Conservation (phyloP, 1,140 invertebrate genomes). For the Drosophila orena region DNA sequence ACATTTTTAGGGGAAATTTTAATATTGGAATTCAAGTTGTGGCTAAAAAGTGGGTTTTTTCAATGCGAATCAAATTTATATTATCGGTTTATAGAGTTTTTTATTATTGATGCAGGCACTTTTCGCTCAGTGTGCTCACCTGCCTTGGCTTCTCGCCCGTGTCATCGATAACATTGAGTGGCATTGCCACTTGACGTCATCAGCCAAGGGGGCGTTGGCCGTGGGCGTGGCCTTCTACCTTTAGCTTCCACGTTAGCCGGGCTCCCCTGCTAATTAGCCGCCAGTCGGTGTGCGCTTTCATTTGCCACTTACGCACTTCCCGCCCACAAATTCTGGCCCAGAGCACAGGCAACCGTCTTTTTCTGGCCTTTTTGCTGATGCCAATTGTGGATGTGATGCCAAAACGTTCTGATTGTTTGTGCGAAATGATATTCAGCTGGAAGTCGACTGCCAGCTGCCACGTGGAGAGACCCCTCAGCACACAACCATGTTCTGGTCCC, state of each 20-base stretch:
- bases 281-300: conserved; percentile 22
- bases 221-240: conserved; percentile 43
- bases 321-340: conserved; percentile 55
- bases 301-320: conserved; percentile 53
- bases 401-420: conserved; percentile 48
- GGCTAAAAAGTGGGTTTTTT: too few species aligned
- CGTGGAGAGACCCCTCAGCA: conserved; percentile 10
- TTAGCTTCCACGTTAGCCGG: conserved; percentile 16
- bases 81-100: too few species aligned
- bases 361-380: conserved; percentile 16
- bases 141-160: conserved; percentile 30
- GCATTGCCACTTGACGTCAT: conserved; percentile 55
- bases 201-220: conserved; percentile 20
- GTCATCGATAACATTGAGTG: conserved; percentile 46
- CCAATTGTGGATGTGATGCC: background rate
- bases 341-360: conserved; percentile 10
- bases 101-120: too few species aligned
- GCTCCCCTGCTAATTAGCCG: conserved; percentile 62
- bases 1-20: too few species aligned
- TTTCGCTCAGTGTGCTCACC: conserved; percentile 22
- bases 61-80: too few species aligned
- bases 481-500: background rate
- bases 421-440: conserved; percentile 53
- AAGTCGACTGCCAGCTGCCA: conserved; percentile 40
- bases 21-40: too few species aligned